These are phyloP conservation scores for Onychostruthus taczanowskii DNA, from an alignment of 2,113 vertebrate species.

Conservation along the genomic window DNA sequence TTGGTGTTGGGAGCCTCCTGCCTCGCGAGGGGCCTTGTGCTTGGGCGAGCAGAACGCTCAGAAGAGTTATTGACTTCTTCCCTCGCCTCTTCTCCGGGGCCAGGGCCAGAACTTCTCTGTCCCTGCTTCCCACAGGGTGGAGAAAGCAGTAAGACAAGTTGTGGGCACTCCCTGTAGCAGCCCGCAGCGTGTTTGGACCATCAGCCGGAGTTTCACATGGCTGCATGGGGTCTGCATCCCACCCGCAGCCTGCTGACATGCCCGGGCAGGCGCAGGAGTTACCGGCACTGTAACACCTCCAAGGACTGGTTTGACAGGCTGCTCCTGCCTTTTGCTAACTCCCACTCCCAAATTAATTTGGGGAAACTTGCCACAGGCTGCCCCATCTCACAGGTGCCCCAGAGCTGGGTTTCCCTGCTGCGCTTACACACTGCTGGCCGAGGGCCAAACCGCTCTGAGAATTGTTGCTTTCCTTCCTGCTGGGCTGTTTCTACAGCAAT, in stretches of 20 bases:
- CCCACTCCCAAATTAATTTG: not conserved
- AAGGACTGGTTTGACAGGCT: slow-evolving; percentile 10
- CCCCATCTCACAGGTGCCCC: not conserved
- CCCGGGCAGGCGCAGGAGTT: not conserved
- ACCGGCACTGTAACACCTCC: not conserved
- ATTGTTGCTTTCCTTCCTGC: not conserved
- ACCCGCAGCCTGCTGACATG: not conserved
- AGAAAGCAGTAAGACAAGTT: not conserved
- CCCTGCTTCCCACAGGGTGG: not conserved
- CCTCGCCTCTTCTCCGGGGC: accelerated
- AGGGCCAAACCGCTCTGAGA: not conserved
- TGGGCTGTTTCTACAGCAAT: not conserved
- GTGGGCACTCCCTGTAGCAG: not conserved
- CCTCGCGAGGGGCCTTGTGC: accelerated
- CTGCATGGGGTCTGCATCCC: not conserved
- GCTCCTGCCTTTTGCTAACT: not conserved
- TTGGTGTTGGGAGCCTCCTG: not conserved
- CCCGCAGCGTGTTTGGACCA: accelerated
- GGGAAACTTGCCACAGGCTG: not conserved
- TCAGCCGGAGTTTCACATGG: accelerated
- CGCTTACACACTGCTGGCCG: accelerated
- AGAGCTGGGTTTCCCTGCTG: not conserved
- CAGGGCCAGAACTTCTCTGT: not conserved
- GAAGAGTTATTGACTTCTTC: not conserved
- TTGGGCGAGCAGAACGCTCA: accelerated